Percentiles rank a stretch among this genome's conserved stretches.
phyloP scores from a whole-genome alignment of 2,113 vertebrate genomes.

The Rhineura floridana region DNA sequence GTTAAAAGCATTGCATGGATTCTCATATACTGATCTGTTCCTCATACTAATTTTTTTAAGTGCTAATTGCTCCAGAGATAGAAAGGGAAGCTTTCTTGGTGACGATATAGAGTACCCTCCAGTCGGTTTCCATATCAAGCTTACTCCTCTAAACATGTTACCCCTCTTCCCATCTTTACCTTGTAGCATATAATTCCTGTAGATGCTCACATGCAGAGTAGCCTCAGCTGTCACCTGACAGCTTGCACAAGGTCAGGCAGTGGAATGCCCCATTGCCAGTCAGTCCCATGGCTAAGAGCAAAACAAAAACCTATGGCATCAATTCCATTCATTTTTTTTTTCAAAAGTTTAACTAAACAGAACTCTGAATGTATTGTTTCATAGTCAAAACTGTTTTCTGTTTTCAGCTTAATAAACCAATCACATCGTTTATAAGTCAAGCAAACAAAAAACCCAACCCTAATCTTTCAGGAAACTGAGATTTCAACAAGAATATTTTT shows the following conservation, averaged over 20 bases:
- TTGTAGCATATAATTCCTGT: not conserved
- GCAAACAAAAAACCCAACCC: not conserved
- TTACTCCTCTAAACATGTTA: not conserved
- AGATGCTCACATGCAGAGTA: not conserved
- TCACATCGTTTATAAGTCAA: not conserved
- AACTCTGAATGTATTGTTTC: not conserved
- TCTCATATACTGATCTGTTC: not conserved
- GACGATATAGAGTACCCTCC: not conserved
- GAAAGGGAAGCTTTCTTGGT: not conserved
- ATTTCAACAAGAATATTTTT: not conserved
- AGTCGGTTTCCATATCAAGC: not conserved
- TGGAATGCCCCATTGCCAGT: not conserved
- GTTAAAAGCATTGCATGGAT: no score
- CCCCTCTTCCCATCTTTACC: not conserved
- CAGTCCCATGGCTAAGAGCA: not conserved
- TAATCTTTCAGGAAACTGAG: not conserved
- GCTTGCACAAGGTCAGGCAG: not conserved
- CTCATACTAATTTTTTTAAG: no score
- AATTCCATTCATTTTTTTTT: not conserved
- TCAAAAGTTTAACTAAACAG: not conserved
- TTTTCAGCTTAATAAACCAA: not conserved
- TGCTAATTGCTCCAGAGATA: not conserved
- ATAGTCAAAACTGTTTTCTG: not conserved
- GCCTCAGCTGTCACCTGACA: not conserved
- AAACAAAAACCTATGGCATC: not conserved